Evolutionary conservation across 2,888 invertebrate species (phyloP), one percentile per base, ranked within the genome.

Genomic region (Tineola bisselliella): DNA sequence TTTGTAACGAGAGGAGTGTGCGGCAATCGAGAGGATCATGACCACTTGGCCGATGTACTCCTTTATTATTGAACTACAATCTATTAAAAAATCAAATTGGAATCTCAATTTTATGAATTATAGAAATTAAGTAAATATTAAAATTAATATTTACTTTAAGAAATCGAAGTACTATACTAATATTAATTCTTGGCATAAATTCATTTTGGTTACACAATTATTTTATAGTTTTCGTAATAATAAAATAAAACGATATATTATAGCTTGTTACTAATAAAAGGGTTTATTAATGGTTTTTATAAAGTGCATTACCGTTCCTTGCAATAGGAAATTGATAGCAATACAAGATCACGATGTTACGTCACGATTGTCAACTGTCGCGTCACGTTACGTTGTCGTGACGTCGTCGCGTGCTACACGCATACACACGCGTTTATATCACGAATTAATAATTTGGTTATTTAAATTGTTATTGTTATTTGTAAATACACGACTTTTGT

Each of bases 321-420:
- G 38, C 13, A 48, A 48, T 6, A 48, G 17, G 48, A 15, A 5
- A 17, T 17, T 11, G 18, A 56, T 56, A 25, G 56, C 18, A 12
- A 56, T 56, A 25, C 2, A 25, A 18, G 18, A 56, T 56, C 56
- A 56, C 56, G 56, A 17, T 48, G 5, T 56, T 56, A 56, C 56
- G 30, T 56, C 56, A 56, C 56, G 56, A 56, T 56, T 56, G 56
- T 56, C 56, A 48, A 17, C 48, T 17, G 48, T 8, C 17, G 48
- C 48, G 15, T 48, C 48, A 48, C 48, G 56, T 30, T 30, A 56
- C 56, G 56, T 19, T 18, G 56, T 18, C 56, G 56, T 56, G 56
- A 56, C 12, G 56, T 19, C n/a, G 56, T 56, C 56, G 56, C 56
- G 56, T 56, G 56, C 56, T 15, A 15, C n/a, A 18, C 2, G 10